A percentile compares a stretch with the other conserved stretches of the same genome.
phyloP scores from a whole-genome alignment of 2,797 vertebrate species.

The Danio kyathit region DNA sequence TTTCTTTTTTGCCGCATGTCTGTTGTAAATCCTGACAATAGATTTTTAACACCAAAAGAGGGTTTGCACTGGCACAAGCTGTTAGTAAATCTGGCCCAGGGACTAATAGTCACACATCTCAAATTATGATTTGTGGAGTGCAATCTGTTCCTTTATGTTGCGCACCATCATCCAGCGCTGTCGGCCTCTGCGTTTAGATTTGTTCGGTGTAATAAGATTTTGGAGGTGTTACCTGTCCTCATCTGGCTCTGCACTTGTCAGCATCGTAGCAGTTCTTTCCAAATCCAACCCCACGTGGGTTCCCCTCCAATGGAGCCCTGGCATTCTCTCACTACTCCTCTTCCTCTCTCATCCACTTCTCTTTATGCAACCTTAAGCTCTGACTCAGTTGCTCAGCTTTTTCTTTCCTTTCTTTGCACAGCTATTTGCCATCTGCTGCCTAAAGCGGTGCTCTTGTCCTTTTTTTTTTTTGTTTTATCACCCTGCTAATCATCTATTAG shows the following conservation, averaged over 20 bases:
- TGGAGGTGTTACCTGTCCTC: constrained; percentile 24
- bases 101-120: no score
- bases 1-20: no score
- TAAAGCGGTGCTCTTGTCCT: constrained; percentile 50
- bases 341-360: background rate
- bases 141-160: background rate
- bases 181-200: background rate
- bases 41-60: no score
- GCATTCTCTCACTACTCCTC: background rate
- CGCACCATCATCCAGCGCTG: constrained; percentile 17
- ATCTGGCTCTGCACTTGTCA: background rate
- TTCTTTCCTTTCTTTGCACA: constrained; percentile 28
- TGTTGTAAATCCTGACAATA: no score
- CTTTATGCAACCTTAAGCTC: constrained; percentile 49
- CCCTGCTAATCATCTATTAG: constrained; percentile 63
- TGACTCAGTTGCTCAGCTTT: constrained; percentile 46
- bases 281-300: constrained; percentile 14
- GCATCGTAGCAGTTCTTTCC: constrained; percentile 22
- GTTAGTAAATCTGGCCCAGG: no score
- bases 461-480: constrained; percentile 57
- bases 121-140: background rate
- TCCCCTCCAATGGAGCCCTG: constrained; percentile 6
- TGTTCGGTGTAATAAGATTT: constrained; percentile 9
- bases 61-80: no score
- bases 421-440: constrained; percentile 60